These are phyloP conservation scores for Agonopterix heracliana DNA, from an alignment of 2,888 invertebrate genomes.

Conservation along the genomic window DNA sequence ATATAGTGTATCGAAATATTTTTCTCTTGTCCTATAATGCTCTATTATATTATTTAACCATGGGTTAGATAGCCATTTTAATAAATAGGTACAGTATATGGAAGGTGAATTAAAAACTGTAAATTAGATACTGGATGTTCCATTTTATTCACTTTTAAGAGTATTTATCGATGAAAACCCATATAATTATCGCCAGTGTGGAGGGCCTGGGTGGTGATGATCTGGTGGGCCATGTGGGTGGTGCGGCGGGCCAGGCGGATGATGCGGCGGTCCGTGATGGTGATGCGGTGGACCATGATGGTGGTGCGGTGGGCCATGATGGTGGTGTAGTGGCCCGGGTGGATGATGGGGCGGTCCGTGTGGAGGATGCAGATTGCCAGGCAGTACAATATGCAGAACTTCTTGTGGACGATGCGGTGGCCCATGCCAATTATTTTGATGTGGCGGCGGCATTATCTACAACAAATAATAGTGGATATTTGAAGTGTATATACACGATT, in stretches of 20 bases:
- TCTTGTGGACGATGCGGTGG: constrained; percentile 8
- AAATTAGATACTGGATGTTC: too few species aligned
- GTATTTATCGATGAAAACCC: too few species aligned
- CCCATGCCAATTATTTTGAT: background rate
- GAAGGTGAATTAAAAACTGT: too few species aligned
- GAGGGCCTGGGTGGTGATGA: constrained; percentile 8
- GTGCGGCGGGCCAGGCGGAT: constrained; percentile 10
- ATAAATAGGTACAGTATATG: too few species aligned
- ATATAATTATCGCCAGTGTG: background rate
- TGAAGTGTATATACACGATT: too few species aligned
- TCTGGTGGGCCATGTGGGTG: constrained; percentile 9
- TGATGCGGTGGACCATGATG: constrained; percentile 8
- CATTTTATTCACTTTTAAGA: too few species aligned
- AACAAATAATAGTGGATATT: too few species aligned
- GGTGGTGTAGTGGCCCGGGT: constrained; percentile 1
- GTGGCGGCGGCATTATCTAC: constrained; percentile 26
- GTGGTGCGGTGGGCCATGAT: constrained; percentile 1
- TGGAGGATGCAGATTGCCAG: constrained; percentile 2
- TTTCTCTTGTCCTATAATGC: too few species aligned
- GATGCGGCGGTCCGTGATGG: constrained; percentile 10
- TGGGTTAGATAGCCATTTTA: too few species aligned
- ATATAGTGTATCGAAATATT: too few species aligned
- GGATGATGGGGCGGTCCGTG: constrained; percentile 7
- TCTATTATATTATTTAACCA: too few species aligned
- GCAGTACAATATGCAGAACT: background rate